Base-by-base conservation (phyloP, 1,140 invertebrate genomes). In the Manduca sexta region DNA sequence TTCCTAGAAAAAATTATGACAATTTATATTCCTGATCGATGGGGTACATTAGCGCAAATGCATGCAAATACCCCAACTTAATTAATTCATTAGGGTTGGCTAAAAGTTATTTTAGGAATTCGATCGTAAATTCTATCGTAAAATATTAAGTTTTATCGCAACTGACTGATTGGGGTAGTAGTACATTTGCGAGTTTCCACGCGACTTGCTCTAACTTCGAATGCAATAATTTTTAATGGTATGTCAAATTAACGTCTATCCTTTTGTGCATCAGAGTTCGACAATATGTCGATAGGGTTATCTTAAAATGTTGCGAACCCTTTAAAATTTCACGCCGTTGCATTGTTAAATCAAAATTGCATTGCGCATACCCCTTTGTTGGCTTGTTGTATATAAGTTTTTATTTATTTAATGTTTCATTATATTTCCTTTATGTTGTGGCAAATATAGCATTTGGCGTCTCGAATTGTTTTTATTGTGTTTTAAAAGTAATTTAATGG, bases 161-260 rank as follows among this genome's bases (percentile, higher is more conserved):
- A 26, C 21, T 26, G 21, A 26, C 1, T 5, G 21, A 12, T 12
- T 35, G 34, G 14, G 14, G 34, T 35, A 8, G 11, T 0, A 17
- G 8, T 13, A 30, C n/a, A 15, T 43, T 50, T 53, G 61, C 73
- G 72, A 74, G 76, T 74, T 84, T 79, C 65, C 70, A 56, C 76
- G 49, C 57, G 69, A 74, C 45, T 75, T 58, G 58, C 64, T 66
- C 64, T 60, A 55, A 74, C 75, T 74, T 80, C 73, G 67, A 72
- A 76, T 67, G 75, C 63, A 70, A 84, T 82, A 84, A 45, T 78
- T 76, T 78, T 79, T 82, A 82, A 84, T 80, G 76, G 66, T 73
- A 76, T 61, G 77, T 80, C 77, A 77, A 80, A 80, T 84, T 80
- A 79, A 77, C 69, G 73, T 74, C 71, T 60, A 71, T 67, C 58